Base-by-base conservation (phyloP, 2,797 vertebrate genomes). In the Lates japonicus region DNA sequence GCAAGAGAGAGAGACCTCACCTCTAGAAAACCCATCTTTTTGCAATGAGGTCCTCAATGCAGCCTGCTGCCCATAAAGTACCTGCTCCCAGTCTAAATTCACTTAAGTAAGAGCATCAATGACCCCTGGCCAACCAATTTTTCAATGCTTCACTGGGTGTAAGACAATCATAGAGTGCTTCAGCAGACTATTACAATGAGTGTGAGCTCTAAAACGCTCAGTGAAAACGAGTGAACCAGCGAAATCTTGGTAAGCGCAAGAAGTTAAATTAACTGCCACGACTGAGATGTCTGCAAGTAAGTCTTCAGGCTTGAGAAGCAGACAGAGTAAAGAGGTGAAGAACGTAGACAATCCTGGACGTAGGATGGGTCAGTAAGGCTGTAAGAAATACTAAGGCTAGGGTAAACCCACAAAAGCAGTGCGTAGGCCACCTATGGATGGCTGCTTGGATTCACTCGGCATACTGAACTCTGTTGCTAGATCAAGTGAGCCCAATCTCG, bases 401-500 rank as follows among this genome's bases (percentile, higher is more conserved):
- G 54, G 35, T 16, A n/a, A 31, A 63, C 49, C 37, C 54, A 49
- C 29, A 33, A 66, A 82, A 60, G 60, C 42, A n/a, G 52, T 12
- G 44, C 48, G 70, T 10, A 31, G 11, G 76, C 64, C 75, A 71
- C 58, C 74, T 76, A 81, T 54, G 49, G 72, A 73, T n/a, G 64
- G 61, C 86, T 70, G 22, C 70, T 88, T 88, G 88, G 87, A 86
- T 75, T 77, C 52, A 7, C 37, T 87, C 82, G 88, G 83, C 67
- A 75, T 55, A 78, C 69, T 69, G 67, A 87, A 83, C 79, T 69
- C 74, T 64, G 74, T 67, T 49, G 69, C 33, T 42, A 88, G 88
- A 90, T 90, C 82, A 81, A 90, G 73, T 72, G 77, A 86, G 66
- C 79, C 2, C 59, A 89, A 84, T 74, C 79, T 78, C 33, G 73